Percentiles rank a stretch among this genome's conserved stretches.
These are phyloP conservation scores for Helicoverpa assulta DNA, from an alignment of 2,888 invertebrate genomes.

Conservation along the genomic window DNA sequence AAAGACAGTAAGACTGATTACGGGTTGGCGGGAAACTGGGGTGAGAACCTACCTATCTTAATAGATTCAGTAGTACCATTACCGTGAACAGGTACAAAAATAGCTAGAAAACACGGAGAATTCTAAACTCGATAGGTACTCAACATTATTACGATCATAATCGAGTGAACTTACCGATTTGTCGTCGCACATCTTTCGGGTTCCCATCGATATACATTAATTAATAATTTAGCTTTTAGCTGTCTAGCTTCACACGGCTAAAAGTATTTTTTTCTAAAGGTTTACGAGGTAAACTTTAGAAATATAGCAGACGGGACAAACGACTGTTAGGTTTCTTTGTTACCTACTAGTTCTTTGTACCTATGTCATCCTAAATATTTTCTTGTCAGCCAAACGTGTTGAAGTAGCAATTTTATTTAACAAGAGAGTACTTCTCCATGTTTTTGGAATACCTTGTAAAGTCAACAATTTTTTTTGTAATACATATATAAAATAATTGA, in stretches of 20 bases:
- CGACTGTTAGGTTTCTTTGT: constrained; percentile 18
- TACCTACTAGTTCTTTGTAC: background rate
- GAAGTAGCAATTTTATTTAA: constrained; percentile 12
- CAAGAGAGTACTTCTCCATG: background rate
- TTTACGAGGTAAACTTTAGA: too few species aligned
- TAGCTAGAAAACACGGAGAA: too few species aligned
- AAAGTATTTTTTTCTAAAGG: background rate
- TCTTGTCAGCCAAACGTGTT: background rate
- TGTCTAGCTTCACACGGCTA: constrained; percentile 10
- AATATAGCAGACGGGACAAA: background rate
- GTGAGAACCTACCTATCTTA: too few species aligned
- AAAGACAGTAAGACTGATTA: too few species aligned
- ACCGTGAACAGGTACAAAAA: too few species aligned
- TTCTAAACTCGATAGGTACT: background rate
- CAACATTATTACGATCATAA: background rate
- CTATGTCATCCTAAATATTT: constrained; percentile 8
- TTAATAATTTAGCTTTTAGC: constrained; percentile 31
- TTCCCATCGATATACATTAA: constrained; percentile 16
- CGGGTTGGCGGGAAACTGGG: too few species aligned
- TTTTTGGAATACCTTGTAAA: too few species aligned
- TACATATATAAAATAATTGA: too few species aligned
- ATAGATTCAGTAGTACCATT: too few species aligned
- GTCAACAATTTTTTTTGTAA: background rate
- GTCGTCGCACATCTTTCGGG: background rate
- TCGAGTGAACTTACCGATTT: constrained; percentile 16